Evolutionary conservation across 2,888 invertebrate species (phyloP), one percentile per base, ranked within the genome.

Genomic region (Lampropteryx suffumata): DNA sequence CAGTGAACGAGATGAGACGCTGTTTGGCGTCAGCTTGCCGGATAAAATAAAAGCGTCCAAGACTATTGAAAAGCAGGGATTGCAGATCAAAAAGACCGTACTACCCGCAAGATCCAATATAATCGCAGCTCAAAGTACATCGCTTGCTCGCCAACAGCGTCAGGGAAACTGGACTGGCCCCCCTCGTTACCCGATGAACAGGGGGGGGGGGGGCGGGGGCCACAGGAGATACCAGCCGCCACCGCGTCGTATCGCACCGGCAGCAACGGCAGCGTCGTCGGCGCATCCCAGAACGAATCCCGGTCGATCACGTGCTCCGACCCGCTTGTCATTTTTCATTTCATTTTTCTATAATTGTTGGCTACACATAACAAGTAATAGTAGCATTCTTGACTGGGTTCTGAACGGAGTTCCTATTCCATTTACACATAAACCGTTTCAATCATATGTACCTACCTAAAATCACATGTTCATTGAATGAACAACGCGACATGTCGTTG

Each of bases 21-120:
- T 57, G 3, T 51, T 51, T 10, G n/a, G n/a, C n/a, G n/a, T n/a
- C n/a, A n/a, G 50, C 1, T 33, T 51, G 11, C 13, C 50, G 1
- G 42, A 49, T n/a, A 50, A 55, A 44, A 55, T 55, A 26, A 58
- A 50, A 17, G 46, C 46, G 2, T 46, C 55, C 8, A 55, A 57
- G 30, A 28, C 39, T 0, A 54, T 57, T 0, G 48, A 57, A 45
- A 49, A 49, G 30, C 45, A 55, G 7, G 50, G 44, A 0, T 32
- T 47, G 7, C 51, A 44, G 10, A 52, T 55, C 7, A 57, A 54
- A 28, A 50, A 49, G 21, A 17, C 47, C 2, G 5, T 29, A 2
- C 28, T 30, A 10, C 48, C 17, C 1, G 10, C 4, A 29, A 29
- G 29, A 29, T 2, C 29, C 5, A 21, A 21, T 5, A 2, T 5